Evolutionary conservation across 2,797 vertebrate species (phyloP), one percentile per base, ranked within the genome.

Genomic region (Sebastes nivosus): DNA sequence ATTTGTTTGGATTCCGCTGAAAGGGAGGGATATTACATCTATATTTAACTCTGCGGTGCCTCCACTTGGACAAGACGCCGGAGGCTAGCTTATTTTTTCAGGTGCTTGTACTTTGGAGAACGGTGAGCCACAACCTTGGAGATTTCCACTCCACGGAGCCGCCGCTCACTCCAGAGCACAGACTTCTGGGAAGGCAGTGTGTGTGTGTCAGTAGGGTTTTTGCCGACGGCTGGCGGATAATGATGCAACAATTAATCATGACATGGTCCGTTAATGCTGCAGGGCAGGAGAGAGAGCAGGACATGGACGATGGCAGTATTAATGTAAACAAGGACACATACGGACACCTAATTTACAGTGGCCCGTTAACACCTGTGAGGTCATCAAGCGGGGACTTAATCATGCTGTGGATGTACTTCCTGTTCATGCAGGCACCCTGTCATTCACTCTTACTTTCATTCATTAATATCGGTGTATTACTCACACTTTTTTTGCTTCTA

Each of bases 51-150:
- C 94, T 88, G 96, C 94, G 92, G 92, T 93, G 93, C 95, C 95
- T 95, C 95, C 94, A 90, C 93, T 97, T 96, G 95, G 95, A 97
- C 93, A 93, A 94, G 95, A 95, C 95, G 90, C 93, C 94, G 89
- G 94, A 95, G 92, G 92, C 95, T 92, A 91, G 95, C 96, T 97
- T 98, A 97, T 98, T 99, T 98, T 97, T 95, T 97, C 97, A 98
- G 97, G 97, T 99, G 97, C 97, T 97, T 97, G 96, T 97, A 97
- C 97, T 99, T 92, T 97, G 96, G 95, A 96, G 94, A 93, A 95
- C 75, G 94, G 95, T 95, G 96, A 97, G 97, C 96, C 95, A 93
- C 96, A 96, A 90, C 96, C 96, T 94, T 96, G 95, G 95, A 97
- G 96, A 94, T 96, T 97, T 96, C 95, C 96, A 89, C 88, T 89